phyloP scores from a whole-genome alignment of 2,797 vertebrate genomes.

The Telmatherina bonti region DNA sequence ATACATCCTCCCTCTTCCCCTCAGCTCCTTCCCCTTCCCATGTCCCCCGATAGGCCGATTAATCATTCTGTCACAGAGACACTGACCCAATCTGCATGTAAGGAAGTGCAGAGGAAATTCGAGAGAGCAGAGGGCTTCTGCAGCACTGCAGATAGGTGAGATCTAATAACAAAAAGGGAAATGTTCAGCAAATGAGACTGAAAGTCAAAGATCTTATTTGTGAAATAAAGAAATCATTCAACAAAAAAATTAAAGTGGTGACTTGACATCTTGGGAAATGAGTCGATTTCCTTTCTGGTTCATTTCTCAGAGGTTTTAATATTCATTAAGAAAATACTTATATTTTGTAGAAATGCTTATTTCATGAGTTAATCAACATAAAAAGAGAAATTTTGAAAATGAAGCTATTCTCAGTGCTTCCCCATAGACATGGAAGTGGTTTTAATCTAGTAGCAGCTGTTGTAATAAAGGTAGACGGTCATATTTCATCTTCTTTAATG shows the following conservation, averaged over 20 bases:
- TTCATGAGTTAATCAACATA: not conserved
- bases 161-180: slow-evolving; percentile 31
- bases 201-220: not conserved
- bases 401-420: not conserved
- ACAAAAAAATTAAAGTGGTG: slow-evolving; percentile 8
- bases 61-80: slow-evolving; percentile 78
- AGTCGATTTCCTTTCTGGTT: not conserved
- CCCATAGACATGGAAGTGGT: not conserved
- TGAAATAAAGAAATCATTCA: slow-evolving; percentile 2
- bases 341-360: not conserved
- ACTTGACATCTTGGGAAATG: slow-evolving; percentile 13
- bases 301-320: not conserved
- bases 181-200: slow-evolving; percentile 2
- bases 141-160: slow-evolving; percentile 59
- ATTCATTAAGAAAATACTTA: not conserved
- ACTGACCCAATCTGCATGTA: slow-evolving; percentile 80
- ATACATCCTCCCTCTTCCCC: slow-evolving; percentile 64
- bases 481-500: not conserved
- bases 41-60: slow-evolving; percentile 74
- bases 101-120: slow-evolving; percentile 55
- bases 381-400: not conserved
- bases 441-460: not conserved
- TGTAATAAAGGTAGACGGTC: not conserved
- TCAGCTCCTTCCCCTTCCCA: slow-evolving; percentile 52
- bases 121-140: slow-evolving; percentile 63